Percentiles rank a stretch among this genome's conserved stretches.
phyloP scores from a whole-genome alignment of 92 coral and sea anemone species.

The Galaxea fascicularis region DNA sequence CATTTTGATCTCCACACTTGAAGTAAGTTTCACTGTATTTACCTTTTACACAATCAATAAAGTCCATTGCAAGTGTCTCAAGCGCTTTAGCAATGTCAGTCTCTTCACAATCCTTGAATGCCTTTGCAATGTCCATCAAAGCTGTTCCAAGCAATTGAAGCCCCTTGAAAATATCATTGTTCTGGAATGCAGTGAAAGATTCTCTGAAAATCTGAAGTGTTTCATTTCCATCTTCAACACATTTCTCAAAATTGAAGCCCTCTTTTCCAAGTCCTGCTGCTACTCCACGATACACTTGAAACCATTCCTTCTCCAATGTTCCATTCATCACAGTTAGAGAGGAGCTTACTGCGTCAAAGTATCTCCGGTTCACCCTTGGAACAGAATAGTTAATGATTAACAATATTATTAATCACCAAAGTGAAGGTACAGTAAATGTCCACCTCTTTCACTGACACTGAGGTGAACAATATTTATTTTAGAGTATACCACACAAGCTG shows the following conservation, averaged over 20 bases:
- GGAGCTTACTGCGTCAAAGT: conserved; percentile 78
- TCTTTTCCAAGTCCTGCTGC: conserved; percentile 84
- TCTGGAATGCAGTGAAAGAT: conserved; percentile 84
- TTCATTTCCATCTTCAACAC: conserved; percentile 86
- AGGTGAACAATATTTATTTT: too few relatives aligned
- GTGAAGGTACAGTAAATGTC: too few relatives aligned
- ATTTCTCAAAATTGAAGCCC: conserved; percentile 77
- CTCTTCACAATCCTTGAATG: conserved; percentile 79
- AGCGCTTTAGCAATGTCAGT: conserved; percentile 82
- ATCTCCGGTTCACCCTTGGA: conserved; percentile 66
- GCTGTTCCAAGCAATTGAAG: conserved; percentile 79
- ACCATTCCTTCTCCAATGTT: conserved; percentile 78
- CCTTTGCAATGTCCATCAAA: conserved; percentile 74
- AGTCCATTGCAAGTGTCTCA: conserved; percentile 82
- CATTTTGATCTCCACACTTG: too few relatives aligned
- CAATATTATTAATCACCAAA: too few relatives aligned
- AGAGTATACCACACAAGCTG: too few relatives aligned
- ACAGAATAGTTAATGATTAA: not conserved
- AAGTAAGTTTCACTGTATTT: not conserved
- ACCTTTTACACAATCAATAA: conserved; percentile 76
- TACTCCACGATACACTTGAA: conserved; percentile 82
- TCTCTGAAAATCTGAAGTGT: conserved; percentile 77
- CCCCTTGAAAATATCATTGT: conserved; percentile 70
- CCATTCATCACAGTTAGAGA: conserved; percentile 70
- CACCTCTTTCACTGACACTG: too few relatives aligned